These are phyloP conservation scores for Stenchaetothrips biformis DNA, from an alignment of 2,888 invertebrate species.

Conservation along the genomic window DNA sequence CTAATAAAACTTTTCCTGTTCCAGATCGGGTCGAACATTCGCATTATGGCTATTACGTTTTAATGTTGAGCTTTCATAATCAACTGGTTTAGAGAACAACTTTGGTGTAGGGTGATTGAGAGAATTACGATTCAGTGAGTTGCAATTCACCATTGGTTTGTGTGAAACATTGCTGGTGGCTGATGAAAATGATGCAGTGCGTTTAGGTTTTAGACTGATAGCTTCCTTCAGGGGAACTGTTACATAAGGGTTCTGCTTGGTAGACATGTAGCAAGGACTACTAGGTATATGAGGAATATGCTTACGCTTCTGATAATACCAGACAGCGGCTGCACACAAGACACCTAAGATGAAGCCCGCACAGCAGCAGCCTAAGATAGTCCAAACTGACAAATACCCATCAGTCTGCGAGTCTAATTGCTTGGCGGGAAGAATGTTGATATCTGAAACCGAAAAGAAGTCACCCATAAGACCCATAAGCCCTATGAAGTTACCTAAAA, in stretches of 20 bases:
- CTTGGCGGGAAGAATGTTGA: neutral
- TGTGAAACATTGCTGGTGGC: slow-evolving; percentile 41
- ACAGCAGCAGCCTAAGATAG: slow-evolving; percentile 48
- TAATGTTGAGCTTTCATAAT: slow-evolving; percentile 73
- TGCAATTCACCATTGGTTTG: slow-evolving; percentile 28
- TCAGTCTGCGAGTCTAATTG: slow-evolving; percentile 44
- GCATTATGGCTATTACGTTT: slow-evolving; percentile 71
- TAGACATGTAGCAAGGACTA: slow-evolving; percentile 74
- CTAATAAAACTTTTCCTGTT: slow-evolving; percentile 63
- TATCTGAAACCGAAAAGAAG: neutral
- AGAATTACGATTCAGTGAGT: neutral
- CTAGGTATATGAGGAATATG: slow-evolving; percentile 60
- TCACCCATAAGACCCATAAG: neutral
- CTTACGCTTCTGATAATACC: slow-evolving; percentile 50
- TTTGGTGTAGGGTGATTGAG: slow-evolving; percentile 53
- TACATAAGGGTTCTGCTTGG: slow-evolving; percentile 78
- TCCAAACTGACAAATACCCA: slow-evolving; percentile 49
- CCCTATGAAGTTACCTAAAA: neutral
- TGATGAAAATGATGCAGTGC: slow-evolving; percentile 67
- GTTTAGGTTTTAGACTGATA: slow-evolving; percentile 46
- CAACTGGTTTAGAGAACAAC: slow-evolving; percentile 64
- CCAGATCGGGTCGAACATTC: slow-evolving; percentile 51
- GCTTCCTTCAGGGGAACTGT: slow-evolving; percentile 77
- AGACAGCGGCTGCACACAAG: slow-evolving; percentile 46
- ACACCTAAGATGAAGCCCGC: slow-evolving; percentile 49